Evolutionary conservation across 1,140 invertebrate genomes (phyloP), one percentile per base, ranked within the genome.

Genomic region (Eumeta japonica): DNA sequence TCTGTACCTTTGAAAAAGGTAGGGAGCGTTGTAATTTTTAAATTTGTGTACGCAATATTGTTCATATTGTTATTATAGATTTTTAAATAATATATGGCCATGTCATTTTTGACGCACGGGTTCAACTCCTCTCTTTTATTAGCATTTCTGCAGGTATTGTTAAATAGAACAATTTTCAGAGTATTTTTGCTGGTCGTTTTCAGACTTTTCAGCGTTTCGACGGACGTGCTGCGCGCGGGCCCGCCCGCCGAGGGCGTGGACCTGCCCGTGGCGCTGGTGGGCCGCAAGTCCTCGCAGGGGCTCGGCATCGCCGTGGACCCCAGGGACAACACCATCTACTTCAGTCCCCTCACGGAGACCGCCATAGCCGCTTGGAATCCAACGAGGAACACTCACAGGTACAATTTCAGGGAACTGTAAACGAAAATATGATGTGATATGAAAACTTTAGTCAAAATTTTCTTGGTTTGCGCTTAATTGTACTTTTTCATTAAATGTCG

Each of bases 261-360:
- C 41, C 56, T 90, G 28, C 86, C 87, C 0, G 84, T 90, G 0
- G 81, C 81, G 20, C 63, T 90, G 18, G 85, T 89, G 1, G 88
- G 88, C 1, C 83, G 81, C 43, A 91, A 91, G 61, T 88, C 87
- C 1, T 90, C 88, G 2, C 88, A 90, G 61, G 88, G 88, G 11
- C 77, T 90, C 1, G 85, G 83, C 1, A 45, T 91, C 9, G 77
- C 83, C 0, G 75, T 88, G 0, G 83, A 88, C 44, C 81, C 82
- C 1, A 65, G 65, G 1, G 84, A 87, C 40, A 83, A 87, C 28
- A 82, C 81, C 5, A 77, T 91, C 13, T 76, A 85, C 28, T 90
- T 90, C 53, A 81, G 84, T 27, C 87, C 88, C 0, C 60, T 89
- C 5, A 82, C 81, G 0, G 88, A 91, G 68, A 89, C 87, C 0